These are phyloP conservation scores for Progne subis DNA, from an alignment of 2,113 vertebrate species.

Conservation along the genomic window DNA sequence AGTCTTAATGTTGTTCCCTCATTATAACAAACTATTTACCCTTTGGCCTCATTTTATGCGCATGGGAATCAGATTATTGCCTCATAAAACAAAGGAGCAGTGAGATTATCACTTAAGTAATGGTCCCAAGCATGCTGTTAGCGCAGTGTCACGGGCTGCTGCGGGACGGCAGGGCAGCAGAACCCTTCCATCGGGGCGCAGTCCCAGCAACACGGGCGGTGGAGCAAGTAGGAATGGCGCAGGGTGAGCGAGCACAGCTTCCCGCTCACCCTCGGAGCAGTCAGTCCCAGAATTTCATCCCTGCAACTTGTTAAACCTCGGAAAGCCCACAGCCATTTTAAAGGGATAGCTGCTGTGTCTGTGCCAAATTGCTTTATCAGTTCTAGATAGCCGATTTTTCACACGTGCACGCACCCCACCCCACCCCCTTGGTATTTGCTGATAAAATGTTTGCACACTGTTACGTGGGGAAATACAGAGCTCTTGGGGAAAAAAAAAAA, in stretches of 20 bases:
- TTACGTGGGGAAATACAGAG: slow-evolving; percentile 7
- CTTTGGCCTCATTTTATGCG: slow-evolving; percentile 63
- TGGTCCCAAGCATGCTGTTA: slow-evolving; percentile 45
- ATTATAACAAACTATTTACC: slow-evolving; percentile 64
- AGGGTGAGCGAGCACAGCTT: no score
- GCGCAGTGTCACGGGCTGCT: neutral
- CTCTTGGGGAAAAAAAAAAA: neutral
- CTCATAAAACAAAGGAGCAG: slow-evolving; percentile 65
- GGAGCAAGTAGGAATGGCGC: no score
- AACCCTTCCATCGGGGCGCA: neutral
- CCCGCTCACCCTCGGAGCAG: neutral
- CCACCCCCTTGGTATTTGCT: neutral
- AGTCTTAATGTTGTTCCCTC: slow-evolving; percentile 55
- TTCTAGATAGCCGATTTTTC: neutral
- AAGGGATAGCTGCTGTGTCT: neutral
- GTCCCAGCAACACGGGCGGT: neutral
- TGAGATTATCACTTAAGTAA: slow-evolving; percentile 48
- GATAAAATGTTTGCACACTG: slow-evolving; percentile 46
- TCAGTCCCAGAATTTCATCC: neutral
- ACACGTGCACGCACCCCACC: neutral
- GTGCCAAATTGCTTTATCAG: slow-evolving; percentile 33
- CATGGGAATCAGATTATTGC: slow-evolving; percentile 62
- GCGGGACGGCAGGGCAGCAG: neutral
- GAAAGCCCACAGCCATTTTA: neutral
- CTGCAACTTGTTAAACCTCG: neutral